These are phyloP conservation scores for Callosobruchus maculatus DNA, from an alignment of 2,888 invertebrate genomes.

Conservation along the genomic window DNA sequence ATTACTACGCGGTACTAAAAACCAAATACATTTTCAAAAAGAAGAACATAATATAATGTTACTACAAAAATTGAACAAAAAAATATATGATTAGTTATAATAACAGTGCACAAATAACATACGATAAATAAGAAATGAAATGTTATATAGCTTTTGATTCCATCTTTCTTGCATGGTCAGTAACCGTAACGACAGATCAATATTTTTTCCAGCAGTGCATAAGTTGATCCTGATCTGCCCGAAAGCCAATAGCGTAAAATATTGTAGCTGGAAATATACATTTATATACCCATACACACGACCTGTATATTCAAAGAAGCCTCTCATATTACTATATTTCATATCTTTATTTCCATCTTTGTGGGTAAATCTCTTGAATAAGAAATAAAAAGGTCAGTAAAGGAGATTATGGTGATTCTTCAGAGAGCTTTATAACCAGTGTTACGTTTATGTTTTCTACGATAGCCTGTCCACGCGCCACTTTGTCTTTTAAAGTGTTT, in stretches of 20 bases:
- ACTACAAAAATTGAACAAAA: too few species aligned
- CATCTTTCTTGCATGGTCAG: too few species aligned
- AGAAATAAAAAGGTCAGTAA: not conserved
- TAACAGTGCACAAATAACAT: too few species aligned
- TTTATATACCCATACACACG: not conserved
- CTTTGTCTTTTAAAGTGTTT: not conserved
- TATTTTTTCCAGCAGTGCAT: too few species aligned
- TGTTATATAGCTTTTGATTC: too few species aligned
- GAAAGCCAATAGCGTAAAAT: not conserved
- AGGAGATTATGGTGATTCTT: not conserved
- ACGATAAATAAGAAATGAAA: too few species aligned
- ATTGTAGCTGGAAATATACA: not conserved
- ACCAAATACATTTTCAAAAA: too few species aligned
- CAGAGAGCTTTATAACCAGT: not conserved
- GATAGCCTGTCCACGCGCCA: not conserved
- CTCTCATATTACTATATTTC: not conserved
- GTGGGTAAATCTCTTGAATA: not conserved
- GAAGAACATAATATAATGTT: too few species aligned
- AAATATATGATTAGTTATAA: too few species aligned
- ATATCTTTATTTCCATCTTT: not conserved
- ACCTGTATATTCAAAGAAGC: not conserved
- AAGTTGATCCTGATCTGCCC: not conserved
- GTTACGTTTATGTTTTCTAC: not conserved
- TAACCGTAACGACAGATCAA: too few species aligned
- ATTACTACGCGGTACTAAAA: too few species aligned